Evolutionary conservation across 2,797 vertebrate genomes (phyloP).

Genomic region (Protonibea diacanthus): DNA sequence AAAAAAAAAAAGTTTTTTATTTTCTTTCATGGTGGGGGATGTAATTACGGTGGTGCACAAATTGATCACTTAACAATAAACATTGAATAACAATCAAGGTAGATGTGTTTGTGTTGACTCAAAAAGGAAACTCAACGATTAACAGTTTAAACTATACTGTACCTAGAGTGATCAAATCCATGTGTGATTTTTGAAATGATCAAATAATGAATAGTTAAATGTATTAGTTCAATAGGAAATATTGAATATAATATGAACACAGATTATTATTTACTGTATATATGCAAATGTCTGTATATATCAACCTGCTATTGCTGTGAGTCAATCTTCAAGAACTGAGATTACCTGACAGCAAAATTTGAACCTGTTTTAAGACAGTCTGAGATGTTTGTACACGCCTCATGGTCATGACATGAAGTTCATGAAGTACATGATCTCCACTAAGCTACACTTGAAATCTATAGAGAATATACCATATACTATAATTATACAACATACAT

Average conservation of each 20-base stretch:
- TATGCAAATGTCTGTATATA: no score
- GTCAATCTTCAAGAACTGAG: not conserved
- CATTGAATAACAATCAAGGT: constrained; percentile 60
- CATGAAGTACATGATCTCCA: not conserved
- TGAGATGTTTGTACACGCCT: not conserved
- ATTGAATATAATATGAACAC: not conserved
- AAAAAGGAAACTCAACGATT: constrained; percentile 22
- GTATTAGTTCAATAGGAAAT: not conserved
- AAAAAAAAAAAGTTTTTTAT: constrained; percentile 57
- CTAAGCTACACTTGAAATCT: not conserved
- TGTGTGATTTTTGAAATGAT: not conserved
- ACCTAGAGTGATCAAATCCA: constrained; percentile 7
- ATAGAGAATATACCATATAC: not conserved
- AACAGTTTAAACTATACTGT: constrained; percentile 17
- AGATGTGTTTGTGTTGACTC: constrained; percentile 47
- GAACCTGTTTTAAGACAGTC: not conserved
- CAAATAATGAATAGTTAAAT: constrained; percentile 15
- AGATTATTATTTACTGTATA: not conserved
- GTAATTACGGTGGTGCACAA: constrained; percentile 54
- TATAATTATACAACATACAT: not conserved
- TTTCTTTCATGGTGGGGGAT: constrained; percentile 44
- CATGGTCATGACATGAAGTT: not conserved
- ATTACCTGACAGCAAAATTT: constrained; percentile 16
- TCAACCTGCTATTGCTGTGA: not conserved
- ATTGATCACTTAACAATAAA: constrained; percentile 64